Conservation (phyloP, 2,888 invertebrate species). For the Melolontha melolontha region DNA sequence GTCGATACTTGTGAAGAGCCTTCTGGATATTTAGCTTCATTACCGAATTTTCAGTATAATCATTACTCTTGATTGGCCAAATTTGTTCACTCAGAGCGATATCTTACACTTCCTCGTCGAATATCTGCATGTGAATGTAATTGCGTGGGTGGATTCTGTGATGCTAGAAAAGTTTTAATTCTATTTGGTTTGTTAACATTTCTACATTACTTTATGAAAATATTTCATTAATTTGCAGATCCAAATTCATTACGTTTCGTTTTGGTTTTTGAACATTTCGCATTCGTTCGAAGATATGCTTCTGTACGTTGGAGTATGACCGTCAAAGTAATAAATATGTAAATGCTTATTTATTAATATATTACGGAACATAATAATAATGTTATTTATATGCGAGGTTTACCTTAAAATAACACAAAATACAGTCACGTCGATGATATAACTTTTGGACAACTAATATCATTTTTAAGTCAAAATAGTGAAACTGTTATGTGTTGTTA, state of each 20-base stretch:
- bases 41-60: constrained; percentile 39
- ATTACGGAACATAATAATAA: no score
- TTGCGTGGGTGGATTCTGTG: neutral
- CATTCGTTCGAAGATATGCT: neutral
- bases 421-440: no score
- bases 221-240: constrained; percentile 36
- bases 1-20: constrained; percentile 35
- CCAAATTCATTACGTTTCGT: constrained; percentile 24
- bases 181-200: constrained; percentile 40
- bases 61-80: constrained; percentile 45
- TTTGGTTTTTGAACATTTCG: constrained; percentile 9
- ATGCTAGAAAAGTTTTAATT: constrained; percentile 18
- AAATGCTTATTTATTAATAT: no score
- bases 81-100: constrained; percentile 40
- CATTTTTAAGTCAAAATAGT: no score
- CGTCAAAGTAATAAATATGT: no score
- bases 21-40: constrained; percentile 43
- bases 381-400: no score
- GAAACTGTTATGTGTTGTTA: no score
- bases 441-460: no score
- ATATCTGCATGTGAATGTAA: constrained; percentile 2
- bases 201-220: constrained; percentile 38
- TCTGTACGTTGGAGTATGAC: no score
- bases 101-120: constrained; percentile 23
- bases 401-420: no score